phyloP scores from a whole-genome alignment of 2,888 invertebrate genomes.

The Melinopterus prodromus region DNA sequence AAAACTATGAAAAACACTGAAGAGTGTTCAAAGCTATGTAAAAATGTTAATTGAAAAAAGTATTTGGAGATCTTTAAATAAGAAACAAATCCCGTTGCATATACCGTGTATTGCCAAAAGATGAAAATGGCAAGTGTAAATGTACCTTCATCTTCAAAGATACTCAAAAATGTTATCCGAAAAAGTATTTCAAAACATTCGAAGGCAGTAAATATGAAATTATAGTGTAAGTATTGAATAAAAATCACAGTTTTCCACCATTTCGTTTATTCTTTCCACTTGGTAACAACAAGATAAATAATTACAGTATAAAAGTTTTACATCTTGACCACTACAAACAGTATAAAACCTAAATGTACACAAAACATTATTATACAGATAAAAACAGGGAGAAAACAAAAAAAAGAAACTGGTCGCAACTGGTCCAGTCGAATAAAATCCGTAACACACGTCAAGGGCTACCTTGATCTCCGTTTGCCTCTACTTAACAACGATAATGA shows the following conservation, averaged over 20 bases:
- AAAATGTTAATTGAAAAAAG: no score
- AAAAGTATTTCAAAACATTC: no score
- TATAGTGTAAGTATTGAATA: no score
- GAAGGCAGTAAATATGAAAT: no score
- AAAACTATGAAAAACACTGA: no score
- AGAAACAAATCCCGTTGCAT: no score
- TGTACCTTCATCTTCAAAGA: no score
- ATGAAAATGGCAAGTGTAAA: no score
- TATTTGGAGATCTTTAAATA: no score
- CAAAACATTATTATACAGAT: background rate
- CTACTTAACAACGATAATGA: background rate
- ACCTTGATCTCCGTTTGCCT: background rate
- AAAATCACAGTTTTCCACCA: background rate
- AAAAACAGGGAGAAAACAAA: background rate
- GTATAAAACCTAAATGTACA: background rate
- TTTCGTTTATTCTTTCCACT: background rate
- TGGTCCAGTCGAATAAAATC: background rate
- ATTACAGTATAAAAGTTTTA: background rate
- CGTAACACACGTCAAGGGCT: background rate
- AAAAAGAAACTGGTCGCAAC: background rate
- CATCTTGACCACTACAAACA: background rate
- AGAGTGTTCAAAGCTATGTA: no score
- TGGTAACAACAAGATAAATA: background rate
- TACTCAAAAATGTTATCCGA: no score
- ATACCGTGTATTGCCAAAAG: no score